Evolutionary conservation across 1,140 invertebrate genomes (phyloP), one percentile per base, ranked within the genome.

Genomic region (Lepidurus arcticus): DNA sequence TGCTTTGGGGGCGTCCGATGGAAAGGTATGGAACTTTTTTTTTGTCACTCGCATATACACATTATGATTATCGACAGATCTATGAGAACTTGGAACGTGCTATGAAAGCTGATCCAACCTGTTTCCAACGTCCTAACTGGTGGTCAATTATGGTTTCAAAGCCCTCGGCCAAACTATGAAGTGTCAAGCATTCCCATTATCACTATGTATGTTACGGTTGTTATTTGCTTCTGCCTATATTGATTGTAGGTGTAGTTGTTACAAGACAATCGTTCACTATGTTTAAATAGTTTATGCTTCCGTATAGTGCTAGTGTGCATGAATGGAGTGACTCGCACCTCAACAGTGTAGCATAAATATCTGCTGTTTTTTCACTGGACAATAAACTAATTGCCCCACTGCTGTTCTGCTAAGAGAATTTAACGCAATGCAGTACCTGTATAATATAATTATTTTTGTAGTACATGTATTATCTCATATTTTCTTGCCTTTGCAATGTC

Each of bases 1-100:
- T 7, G 89, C 90, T 16, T 85, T 95, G 16, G 94, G 93, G 75
- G 86, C 88, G 82, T 90, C 92, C 4, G 92, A 95, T 87, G 94
- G 94, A 83, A 87, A 93, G 85, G 92, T 95, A 77, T 96, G 96
- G 1, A 7, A 1, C 1, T 11, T 16, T 65, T 65, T 13, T 65
- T 11, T 65, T 34, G 26, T 65, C 7, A 16, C 45, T 47, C 10
- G 45, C 10, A 7, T 10, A 47, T 5, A 16, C 45, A 16, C 45
- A 65, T 47, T 47, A 65, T n/a, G 21, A 65, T 21, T 65, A 21
- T 65, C 6, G 53, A 65, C 21, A 65, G 53, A n/a, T 65, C 6
- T 65, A 65, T 7, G 53, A 65, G 21, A 65, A 65, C 21, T 16
- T 65, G 53, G 53, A 65, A 21, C 53, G 53, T 21, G 53, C 53